Percentiles rank a stretch among this genome's conserved stretches.
These are phyloP conservation scores for Campylomormyrus tamandua DNA, from an alignment of 2,113 vertebrate species.

Conservation along the genomic window DNA sequence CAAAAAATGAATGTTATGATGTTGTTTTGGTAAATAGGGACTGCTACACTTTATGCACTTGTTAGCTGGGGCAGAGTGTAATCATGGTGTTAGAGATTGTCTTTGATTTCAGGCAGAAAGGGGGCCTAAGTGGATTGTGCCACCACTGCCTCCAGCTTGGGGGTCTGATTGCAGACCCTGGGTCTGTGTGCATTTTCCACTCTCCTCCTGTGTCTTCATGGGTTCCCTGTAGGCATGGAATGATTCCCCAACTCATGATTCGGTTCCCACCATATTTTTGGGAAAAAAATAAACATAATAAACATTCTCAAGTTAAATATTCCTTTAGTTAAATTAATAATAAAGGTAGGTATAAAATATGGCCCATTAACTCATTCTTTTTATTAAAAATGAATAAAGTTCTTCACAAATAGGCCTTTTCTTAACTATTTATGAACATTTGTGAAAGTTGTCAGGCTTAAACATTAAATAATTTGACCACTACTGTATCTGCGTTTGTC, in stretches of 20 bases:
- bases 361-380: neutral
- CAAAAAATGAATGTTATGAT: neutral
- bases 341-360: neutral
- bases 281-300: neutral
- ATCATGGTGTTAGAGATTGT: neutral
- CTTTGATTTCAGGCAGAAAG: neutral
- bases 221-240: neutral
- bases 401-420: neutral
- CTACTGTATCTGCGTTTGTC: neutral
- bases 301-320: neutral
- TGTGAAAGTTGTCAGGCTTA: neutral
- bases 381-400: neutral
- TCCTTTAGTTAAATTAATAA: neutral
- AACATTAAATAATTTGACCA: neutral
- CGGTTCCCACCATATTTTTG: neutral
- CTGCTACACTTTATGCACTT: neutral
- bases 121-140: neutral
- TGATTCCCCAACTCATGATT: neutral
- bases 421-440: neutral
- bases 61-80: neutral
- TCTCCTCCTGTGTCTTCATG: neutral
- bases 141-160: neutral
- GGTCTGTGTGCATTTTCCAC: neutral
- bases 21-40: neutral
- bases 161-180: neutral